Evolutionary conservation across 2,113 vertebrate genomes (phyloP).

Genomic region (Peromyscus maniculatus): DNA sequence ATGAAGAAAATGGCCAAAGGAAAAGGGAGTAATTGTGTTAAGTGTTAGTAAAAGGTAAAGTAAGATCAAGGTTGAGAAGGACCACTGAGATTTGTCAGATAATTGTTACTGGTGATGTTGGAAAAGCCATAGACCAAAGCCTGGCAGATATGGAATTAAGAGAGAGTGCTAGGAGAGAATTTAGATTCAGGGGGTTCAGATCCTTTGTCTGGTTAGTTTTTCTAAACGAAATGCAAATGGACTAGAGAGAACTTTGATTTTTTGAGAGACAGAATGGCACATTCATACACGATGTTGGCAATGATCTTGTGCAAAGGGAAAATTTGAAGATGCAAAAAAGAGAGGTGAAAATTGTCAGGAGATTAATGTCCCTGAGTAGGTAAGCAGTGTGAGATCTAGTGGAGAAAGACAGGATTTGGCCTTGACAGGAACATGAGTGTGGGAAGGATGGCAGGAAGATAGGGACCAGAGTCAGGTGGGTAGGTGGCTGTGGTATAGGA

Average conservation of each 20-base stretch:
- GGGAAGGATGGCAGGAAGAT: not conserved
- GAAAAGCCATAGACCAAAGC: not conserved
- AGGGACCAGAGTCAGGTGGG: not conserved
- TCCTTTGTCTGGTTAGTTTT: not conserved
- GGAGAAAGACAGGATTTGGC: not conserved
- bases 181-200: not conserved
- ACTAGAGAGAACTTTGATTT: not conserved
- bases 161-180: not conserved
- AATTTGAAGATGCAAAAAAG: not conserved
- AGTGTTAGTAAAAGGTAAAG: not conserved
- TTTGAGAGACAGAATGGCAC: not conserved
- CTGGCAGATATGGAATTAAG: not conserved
- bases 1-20: not conserved
- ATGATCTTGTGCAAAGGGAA: not conserved
- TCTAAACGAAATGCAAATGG: not conserved
- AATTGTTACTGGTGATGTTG: not conserved
- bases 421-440: not conserved
- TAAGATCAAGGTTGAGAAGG: not conserved
- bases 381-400: not conserved
- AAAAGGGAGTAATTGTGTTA: not conserved
- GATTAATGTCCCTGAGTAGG: not conserved
- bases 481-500: not conserved
- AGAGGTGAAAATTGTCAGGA: not conserved
- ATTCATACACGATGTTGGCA: not conserved
- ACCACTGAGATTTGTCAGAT: not conserved